Percentiles rank a stretch among this genome's conserved stretches.
phyloP scores from a whole-genome alignment of 1,140 invertebrate genomes.

The Holcopasites calliopsidis region DNA sequence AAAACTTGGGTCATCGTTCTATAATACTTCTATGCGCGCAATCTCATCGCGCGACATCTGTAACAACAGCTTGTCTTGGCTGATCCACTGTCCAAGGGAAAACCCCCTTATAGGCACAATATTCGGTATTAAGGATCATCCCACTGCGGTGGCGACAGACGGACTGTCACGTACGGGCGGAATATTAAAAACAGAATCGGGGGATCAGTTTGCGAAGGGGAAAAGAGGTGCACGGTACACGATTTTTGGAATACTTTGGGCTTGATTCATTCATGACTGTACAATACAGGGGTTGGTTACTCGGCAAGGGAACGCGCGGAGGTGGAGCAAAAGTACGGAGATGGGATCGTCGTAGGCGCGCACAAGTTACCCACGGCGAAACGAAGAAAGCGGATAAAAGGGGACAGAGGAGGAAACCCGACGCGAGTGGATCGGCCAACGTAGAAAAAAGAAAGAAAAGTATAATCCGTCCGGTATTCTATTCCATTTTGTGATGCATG shows the following conservation, averaged over 20 bases:
- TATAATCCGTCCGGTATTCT: constrained; percentile 40
- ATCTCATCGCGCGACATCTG: not conserved
- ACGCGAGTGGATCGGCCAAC: constrained; percentile 23
- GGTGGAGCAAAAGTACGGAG: constrained; percentile 53
- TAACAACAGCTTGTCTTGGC: constrained; percentile 23
- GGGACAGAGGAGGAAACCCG: constrained; percentile 44
- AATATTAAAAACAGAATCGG: too few relatives aligned
- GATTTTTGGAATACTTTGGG: too few relatives aligned
- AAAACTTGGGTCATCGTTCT: too few relatives aligned
- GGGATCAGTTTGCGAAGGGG: too few relatives aligned
- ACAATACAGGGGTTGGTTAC: too few relatives aligned
- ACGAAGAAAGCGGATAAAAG: constrained; percentile 58
- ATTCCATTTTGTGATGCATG: constrained; percentile 25
- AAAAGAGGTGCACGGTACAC: too few relatives aligned
- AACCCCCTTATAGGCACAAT: constrained; percentile 11
- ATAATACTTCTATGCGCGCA: too few relatives aligned
- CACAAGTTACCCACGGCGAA: constrained; percentile 48
- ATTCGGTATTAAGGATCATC: constrained; percentile 31
- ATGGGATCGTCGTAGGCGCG: constrained; percentile 43
- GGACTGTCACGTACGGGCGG: constrained; percentile 31
- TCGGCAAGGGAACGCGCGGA: too few relatives aligned
- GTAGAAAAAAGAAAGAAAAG: constrained; percentile 34
- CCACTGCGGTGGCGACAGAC: not conserved
- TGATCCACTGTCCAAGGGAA: not conserved
- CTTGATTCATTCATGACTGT: too few relatives aligned